A percentile compares a stretch with the other conserved stretches of the same genome.
phyloP scores from a whole-genome alignment of 2,113 vertebrate species.

The Narcine bancroftii region DNA sequence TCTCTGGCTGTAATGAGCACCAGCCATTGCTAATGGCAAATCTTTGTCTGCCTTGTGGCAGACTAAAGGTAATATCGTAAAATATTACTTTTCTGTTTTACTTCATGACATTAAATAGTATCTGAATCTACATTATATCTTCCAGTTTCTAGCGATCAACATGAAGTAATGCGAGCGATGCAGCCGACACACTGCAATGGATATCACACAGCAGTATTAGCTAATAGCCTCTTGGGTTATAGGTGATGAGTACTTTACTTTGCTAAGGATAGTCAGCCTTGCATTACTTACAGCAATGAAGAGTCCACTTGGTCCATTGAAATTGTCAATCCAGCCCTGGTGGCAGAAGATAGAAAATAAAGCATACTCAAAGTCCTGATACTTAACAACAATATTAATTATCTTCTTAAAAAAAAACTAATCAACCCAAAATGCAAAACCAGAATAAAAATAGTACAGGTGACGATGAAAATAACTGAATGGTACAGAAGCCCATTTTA shows the following conservation, averaged over 20 bases:
- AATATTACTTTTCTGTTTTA: too few relatives aligned
- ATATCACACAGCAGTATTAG: not conserved
- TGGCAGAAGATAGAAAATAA: not conserved
- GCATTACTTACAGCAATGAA: conserved; percentile 86
- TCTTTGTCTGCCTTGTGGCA: too few relatives aligned
- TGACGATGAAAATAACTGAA: too few relatives aligned
- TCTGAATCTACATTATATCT: not conserved
- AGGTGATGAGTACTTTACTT: not conserved
- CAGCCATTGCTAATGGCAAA: too few relatives aligned
- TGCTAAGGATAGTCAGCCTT: conserved; percentile 37
- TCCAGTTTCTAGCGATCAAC: not conserved
- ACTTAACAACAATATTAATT: not conserved
- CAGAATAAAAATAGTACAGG: too few relatives aligned
- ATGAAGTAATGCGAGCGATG: not conserved
- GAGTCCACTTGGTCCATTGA: conserved; percentile 93
- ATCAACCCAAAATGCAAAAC: too few relatives aligned
- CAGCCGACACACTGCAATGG: not conserved
- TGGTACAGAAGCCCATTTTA: too few relatives aligned
- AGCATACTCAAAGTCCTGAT: not conserved
- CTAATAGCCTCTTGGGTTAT: conserved; percentile 1
- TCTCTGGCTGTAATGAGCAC: too few relatives aligned
- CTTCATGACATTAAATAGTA: too few relatives aligned
- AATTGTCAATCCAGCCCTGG: conserved; percentile 98
- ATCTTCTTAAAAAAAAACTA: not conserved
- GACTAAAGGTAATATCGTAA: too few relatives aligned